Percentiles rank a stretch among this genome's conserved stretches.
Evolutionary conservation across 2,888 invertebrate species (phyloP).

Genomic region (Tachina grossa): DNA sequence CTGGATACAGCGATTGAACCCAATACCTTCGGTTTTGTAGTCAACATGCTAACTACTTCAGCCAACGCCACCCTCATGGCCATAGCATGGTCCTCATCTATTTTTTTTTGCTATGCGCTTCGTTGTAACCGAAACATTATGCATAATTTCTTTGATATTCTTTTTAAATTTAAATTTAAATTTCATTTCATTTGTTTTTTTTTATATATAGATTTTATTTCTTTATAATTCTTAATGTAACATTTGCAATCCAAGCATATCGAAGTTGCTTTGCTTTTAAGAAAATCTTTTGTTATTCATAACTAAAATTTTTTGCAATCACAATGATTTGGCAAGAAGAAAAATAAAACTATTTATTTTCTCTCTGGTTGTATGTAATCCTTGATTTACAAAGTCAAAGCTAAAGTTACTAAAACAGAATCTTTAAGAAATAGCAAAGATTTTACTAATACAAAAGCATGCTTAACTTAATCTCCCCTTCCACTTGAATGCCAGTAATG

Average conservation of each 20-base stretch:
- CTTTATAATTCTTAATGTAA: background rate
- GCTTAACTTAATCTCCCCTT: constrained; percentile 19
- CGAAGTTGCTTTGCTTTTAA: background rate
- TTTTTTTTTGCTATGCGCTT: too few relatives aligned
- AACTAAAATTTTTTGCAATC: constrained; percentile 26
- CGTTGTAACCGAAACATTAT: too few relatives aligned
- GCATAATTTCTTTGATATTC: background rate
- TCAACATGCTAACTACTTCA: too few relatives aligned
- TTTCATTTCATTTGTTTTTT: background rate
- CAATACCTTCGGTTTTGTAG: too few relatives aligned
- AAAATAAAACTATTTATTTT: background rate
- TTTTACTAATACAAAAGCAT: constrained; percentile 22
- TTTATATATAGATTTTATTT: background rate
- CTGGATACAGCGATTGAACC: too few relatives aligned
- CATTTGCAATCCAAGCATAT: background rate
- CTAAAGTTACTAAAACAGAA: constrained; percentile 14
- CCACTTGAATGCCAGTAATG: constrained; percentile 14
- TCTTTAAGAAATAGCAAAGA: constrained; percentile 29
- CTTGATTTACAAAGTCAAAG: constrained; percentile 26
- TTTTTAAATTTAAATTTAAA: background rate
- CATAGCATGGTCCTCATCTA: too few relatives aligned
- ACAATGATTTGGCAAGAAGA: background rate
- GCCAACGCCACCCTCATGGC: too few relatives aligned
- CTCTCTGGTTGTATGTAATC: constrained; percentile 12
- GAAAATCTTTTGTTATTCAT: constrained; percentile 17